phyloP scores from a whole-genome alignment of 2,113 vertebrate genomes.

The Garra rufa region DNA sequence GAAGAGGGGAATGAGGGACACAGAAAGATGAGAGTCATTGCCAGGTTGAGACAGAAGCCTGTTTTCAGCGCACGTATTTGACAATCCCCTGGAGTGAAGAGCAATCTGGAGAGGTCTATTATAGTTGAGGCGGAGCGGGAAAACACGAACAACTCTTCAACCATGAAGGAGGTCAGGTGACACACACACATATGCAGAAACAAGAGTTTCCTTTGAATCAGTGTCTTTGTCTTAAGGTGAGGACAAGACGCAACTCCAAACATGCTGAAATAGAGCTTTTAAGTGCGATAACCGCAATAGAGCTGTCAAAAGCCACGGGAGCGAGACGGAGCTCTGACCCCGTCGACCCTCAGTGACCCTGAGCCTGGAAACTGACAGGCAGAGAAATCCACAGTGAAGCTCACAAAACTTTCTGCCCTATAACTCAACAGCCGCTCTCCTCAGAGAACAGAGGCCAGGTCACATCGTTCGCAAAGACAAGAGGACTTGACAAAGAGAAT shows the following conservation, averaged over 20 bases:
- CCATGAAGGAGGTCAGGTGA: not conserved
- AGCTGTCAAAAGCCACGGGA: not conserved
- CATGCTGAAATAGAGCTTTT: not conserved
- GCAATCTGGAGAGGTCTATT: conserved; percentile 12
- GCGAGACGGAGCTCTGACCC: not conserved
- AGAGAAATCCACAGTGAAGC: not conserved
- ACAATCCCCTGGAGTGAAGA: conserved; percentile 12
- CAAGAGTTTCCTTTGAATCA: not conserved
- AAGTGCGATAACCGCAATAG: not conserved
- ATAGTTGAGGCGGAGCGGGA: conserved; percentile 6
- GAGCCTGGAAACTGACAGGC: conserved; percentile 29
- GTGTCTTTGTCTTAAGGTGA: not conserved
- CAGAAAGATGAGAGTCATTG: not conserved
- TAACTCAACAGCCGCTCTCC: not conserved
- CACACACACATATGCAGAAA: not conserved
- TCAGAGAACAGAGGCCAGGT: not conserved
- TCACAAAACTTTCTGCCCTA: conserved; percentile 1
- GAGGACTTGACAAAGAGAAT: not conserved
- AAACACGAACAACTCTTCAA: conserved; percentile 29
- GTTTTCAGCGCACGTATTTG: conserved; percentile 12
- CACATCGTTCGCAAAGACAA: not conserved
- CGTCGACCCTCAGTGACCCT: not conserved
- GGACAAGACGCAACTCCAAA: not conserved
- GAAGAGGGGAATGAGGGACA: not conserved
- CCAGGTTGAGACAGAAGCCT: conserved; percentile 34